Conservation (phyloP, 2,797 vertebrate genomes). For the Emys orbicularis region DNA sequence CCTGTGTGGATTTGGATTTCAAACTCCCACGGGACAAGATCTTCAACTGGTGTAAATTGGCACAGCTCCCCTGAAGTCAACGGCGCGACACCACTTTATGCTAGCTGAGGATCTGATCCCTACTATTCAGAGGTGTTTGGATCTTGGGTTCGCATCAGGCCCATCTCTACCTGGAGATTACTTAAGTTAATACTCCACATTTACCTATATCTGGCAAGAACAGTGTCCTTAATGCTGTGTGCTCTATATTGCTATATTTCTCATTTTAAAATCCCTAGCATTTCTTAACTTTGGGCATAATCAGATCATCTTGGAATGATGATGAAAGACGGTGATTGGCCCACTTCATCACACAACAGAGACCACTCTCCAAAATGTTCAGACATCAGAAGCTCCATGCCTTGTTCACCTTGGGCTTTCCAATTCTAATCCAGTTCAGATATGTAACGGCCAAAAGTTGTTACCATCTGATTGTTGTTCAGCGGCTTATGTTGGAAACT, state of each 20-base stretch:
- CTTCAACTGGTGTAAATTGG: no score
- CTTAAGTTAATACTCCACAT: neutral
- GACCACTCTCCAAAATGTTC: neutral
- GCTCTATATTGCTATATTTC: rapidly evolving
- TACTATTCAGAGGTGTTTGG: neutral
- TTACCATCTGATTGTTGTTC: neutral
- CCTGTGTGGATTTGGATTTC: no score
- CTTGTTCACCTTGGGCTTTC: neutral
- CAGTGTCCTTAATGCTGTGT: neutral
- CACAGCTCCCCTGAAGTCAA: no score
- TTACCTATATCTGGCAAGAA: neutral
- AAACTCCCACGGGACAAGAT: no score
- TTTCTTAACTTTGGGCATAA: neutral
- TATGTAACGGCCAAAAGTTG: neutral
- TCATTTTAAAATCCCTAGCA: neutral
- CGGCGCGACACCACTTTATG: rapidly evolving
- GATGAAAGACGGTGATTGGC: neutral
- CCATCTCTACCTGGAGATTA: neutral
- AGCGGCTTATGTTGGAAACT: neutral
- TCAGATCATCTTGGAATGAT: neutral
- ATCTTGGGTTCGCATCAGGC: neutral
- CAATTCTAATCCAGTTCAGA: neutral
- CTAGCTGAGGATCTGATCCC: no score
- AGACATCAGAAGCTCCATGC: neutral
- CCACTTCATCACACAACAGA: neutral